phyloP scores from a whole-genome alignment of 2,888 invertebrate species.

The Leptarthrus brevirostris region DNA sequence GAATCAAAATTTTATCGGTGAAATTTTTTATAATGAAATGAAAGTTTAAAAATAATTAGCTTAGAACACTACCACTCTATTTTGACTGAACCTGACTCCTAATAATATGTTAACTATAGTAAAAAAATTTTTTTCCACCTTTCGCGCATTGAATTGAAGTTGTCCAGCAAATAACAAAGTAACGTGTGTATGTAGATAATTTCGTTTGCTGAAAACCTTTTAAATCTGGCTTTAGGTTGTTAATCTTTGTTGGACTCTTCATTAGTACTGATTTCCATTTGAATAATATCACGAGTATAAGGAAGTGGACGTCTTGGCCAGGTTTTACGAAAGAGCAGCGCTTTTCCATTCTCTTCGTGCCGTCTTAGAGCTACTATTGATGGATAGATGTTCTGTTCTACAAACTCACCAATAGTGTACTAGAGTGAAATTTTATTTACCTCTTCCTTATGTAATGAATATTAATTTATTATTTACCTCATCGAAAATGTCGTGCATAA shows the following conservation, averaged over 20 bases:
- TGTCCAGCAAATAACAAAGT: not conserved
- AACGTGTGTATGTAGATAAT: not conserved
- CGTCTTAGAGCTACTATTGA: slow-evolving; percentile 67
- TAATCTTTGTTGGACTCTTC: slow-evolving; percentile 29
- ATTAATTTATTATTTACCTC: no score
- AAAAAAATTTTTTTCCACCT: not conserved
- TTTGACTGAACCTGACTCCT: no score
- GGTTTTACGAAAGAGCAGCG: slow-evolving; percentile 68
- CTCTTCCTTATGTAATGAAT: not conserved
- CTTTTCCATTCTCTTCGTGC: slow-evolving; percentile 69
- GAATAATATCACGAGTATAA: slow-evolving; percentile 59
- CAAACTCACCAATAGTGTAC: slow-evolving; percentile 72
- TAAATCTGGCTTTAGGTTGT: not conserved
- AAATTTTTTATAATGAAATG: no score
- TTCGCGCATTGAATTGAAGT: not conserved
- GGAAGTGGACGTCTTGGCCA: slow-evolving; percentile 75
- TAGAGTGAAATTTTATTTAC: slow-evolving; percentile 44
- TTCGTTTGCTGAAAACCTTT: not conserved
- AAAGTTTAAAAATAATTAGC: not conserved
- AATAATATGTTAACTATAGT: no score
- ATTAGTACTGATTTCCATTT: slow-evolving; percentile 58
- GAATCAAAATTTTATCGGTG: not conserved
- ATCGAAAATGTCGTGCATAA: slow-evolving; percentile 72
- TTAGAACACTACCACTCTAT: not conserved
- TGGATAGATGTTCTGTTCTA: slow-evolving; percentile 75